phyloP scores from a whole-genome alignment of 1,140 invertebrate genomes.

The Macrobrachium nipponense region DNA sequence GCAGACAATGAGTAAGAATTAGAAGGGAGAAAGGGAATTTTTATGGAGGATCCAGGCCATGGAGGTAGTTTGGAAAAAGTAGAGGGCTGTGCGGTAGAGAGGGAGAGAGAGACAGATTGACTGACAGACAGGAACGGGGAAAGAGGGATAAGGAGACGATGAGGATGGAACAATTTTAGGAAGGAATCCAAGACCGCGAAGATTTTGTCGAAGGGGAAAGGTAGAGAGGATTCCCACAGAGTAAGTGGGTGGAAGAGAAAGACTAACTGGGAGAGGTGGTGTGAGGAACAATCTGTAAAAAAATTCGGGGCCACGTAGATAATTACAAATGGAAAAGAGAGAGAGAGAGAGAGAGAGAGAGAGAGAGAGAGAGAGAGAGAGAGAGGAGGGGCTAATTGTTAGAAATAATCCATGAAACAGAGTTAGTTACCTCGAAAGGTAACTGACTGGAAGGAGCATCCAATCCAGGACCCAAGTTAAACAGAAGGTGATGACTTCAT shows the following conservation, averaged over 20 bases:
- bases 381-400: neutral
- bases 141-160: neutral
- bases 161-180: neutral
- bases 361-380: slow-evolving; percentile 13
- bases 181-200: neutral
- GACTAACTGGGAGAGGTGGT: neutral
- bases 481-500: too few relatives aligned
- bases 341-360: slow-evolving; percentile 17
- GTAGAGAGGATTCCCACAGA: too few relatives aligned
- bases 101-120: neutral
- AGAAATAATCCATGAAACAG: neutral
- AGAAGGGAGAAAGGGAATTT: neutral
- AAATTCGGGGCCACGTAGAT: too few relatives aligned
- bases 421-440: neutral
- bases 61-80: too few relatives aligned
- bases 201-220: neutral
- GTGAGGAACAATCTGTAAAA: neutral
- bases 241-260: neutral
- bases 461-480: too few relatives aligned
- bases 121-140: neutral
- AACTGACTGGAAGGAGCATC: too few relatives aligned
- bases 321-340: neutral
- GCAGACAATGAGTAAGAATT: neutral
- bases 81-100: too few relatives aligned
- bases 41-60: too few relatives aligned